Base-by-base conservation (phyloP, 2,113 vertebrate species). In the Plecotus auritus region DNA sequence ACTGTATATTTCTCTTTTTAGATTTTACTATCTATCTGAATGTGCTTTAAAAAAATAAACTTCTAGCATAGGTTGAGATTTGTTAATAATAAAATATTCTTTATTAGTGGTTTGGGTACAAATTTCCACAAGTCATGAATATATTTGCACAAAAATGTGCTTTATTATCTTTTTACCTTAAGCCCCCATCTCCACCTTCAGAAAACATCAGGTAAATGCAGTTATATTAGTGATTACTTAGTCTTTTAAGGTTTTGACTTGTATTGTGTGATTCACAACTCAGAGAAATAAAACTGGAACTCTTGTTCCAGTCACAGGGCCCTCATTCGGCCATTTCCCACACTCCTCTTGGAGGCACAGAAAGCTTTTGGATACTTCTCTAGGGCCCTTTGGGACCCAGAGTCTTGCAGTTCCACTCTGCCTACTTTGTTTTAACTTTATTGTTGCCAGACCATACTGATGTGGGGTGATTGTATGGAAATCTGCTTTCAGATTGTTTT, bases 11-110 rank as follows among this genome's bases (percentile, higher is more conserved):
- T 80, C 32, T 67, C 28, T 83, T 90, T 93, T 81, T 45, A 85
- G 40, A 88, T 59, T 81, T 40, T 70, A 84, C 45, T 10, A 90
- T 42, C 26, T 51, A 35, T 72, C 47, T 88, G 72, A 88, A 82
- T 10, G 16, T 70, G 23, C n/a, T 94, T 85, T 95, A 92, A 54
- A 45, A 82, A 90, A 76, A 93, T 49, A n/a, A 91, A 61, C 69
- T 77, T 85, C 67, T 90, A 78, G 69, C 18, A 81, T 37, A 90
- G 70, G 54, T 35, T 92, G 23, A 9, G 18, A 77, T 88, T 95
- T 80, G 26, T 95, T 72, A 45, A 87, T 56, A 70, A 30, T 28
- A 78, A 87, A 89, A 66, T 37, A 86, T 90, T 77, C 20, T 64
- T 84, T 70, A 47, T 59, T 59, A 56, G 32, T 37, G n/a, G 26